Evolutionary conservation across 2,113 vertebrate species (phyloP).

Genomic region (Lathamus discolor): DNA sequence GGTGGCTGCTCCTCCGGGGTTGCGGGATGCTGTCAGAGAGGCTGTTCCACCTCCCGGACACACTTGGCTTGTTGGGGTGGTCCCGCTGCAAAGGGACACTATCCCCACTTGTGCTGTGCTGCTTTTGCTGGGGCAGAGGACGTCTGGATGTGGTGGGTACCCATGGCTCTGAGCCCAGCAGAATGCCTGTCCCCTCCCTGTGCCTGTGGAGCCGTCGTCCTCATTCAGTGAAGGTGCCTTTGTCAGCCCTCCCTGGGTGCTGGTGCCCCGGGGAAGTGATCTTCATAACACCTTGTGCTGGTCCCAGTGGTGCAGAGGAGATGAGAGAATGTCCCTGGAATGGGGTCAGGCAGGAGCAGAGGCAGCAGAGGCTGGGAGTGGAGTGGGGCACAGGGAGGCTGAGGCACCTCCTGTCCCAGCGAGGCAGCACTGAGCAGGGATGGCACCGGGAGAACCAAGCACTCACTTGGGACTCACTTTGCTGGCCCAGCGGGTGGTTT

Average conservation of each 20-base stretch:
- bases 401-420: background rate
- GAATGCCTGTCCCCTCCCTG: background rate
- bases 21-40: background rate
- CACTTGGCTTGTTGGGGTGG: fast-evolving
- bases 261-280: background rate
- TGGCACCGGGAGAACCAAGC: background rate
- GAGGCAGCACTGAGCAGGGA: background rate
- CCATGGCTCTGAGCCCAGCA: fast-evolving
- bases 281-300: background rate
- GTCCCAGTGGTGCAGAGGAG: background rate
- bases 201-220: background rate
- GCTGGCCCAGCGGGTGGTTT: fast-evolving
- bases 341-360: background rate
- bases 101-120: fast-evolving
- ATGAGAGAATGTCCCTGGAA: slow-evolving; percentile 22
- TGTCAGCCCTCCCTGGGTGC: background rate
- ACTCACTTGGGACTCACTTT: background rate
- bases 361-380: background rate
- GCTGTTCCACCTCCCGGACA: background rate
- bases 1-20: background rate
- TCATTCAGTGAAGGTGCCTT: slow-evolving; percentile 44
- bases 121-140: background rate
- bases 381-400: background rate
- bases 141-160: fast-evolving
- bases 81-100: background rate